Evolutionary conservation across 2,113 vertebrate genomes (phyloP).

Genomic region (Mesembrinibis cayennensis): DNA sequence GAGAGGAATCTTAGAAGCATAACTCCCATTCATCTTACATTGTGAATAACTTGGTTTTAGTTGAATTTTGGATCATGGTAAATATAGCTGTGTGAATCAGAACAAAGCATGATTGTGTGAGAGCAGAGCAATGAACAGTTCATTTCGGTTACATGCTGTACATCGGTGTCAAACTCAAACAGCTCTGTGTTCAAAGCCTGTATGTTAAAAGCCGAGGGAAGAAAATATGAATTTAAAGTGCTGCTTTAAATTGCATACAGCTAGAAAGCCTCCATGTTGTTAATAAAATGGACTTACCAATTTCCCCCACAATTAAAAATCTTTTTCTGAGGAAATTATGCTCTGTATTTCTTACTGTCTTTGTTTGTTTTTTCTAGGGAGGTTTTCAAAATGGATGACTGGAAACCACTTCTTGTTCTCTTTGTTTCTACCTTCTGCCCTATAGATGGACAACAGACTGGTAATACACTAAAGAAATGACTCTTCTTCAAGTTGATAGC

Average conservation of each 20-base stretch:
- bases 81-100: neutral
- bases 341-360: neutral
- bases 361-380: slow-evolving; percentile 31
- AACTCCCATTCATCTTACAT: neutral
- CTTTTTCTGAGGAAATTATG: neutral
- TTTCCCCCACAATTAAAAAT: neutral
- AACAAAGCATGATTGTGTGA: neutral
- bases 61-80: neutral
- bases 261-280: neutral
- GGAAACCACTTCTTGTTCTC: slow-evolving; percentile 19
- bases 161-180: neutral
- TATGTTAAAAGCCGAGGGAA: neutral
- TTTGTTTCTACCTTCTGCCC: slow-evolving; percentile 1
- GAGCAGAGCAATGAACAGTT: neutral
- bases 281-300: neutral
- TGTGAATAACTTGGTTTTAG: neutral
- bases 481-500: neutral
- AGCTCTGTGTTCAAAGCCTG: neutral
- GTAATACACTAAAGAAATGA: slow-evolving; percentile 43
- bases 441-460: slow-evolving; percentile 54
- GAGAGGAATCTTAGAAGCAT: neutral
- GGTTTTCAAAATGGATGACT: slow-evolving; percentile 52
- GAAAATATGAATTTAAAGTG: neutral
- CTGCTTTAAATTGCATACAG: neutral
- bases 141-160: neutral